Conservation (phyloP, 2,888 invertebrate species). For the Colostygia pectinataria region DNA sequence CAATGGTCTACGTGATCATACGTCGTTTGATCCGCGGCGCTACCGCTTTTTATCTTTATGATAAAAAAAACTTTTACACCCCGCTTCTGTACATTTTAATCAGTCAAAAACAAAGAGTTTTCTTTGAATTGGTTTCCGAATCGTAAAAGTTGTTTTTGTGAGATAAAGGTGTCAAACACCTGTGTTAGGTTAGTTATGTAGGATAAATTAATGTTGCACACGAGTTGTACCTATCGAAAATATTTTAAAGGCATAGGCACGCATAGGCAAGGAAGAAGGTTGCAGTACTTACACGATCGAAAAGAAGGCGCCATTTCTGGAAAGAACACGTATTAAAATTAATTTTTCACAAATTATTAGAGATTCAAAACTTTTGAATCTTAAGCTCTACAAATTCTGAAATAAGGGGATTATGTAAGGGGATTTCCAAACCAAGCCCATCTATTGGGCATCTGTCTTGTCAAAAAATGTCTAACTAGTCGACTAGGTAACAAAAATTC, state of each 20-base stretch:
- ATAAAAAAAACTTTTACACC: constrained; percentile 66
- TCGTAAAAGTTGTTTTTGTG: constrained; percentile 65
- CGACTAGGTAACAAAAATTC: too few relatives aligned
- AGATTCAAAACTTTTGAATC: too few relatives aligned
- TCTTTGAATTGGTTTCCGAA: constrained; percentile 70
- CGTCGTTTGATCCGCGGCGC: constrained; percentile 67
- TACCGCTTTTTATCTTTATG: constrained; percentile 69
- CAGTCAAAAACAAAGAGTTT: constrained; percentile 57
- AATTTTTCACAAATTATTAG: too few relatives aligned
- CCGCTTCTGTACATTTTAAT: constrained; percentile 80
- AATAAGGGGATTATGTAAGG: too few relatives aligned
- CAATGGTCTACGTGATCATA: constrained; percentile 73
- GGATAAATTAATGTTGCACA: too few relatives aligned
- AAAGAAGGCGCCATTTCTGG: constrained; percentile 95
- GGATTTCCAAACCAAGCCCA: too few relatives aligned
- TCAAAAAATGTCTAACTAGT: too few relatives aligned
- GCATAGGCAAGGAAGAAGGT: too few relatives aligned
- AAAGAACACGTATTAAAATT: constrained; percentile 53
- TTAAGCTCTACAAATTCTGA: too few relatives aligned
- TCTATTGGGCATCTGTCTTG: constrained; percentile 3
- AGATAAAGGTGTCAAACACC: constrained; percentile 47
- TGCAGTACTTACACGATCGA: constrained; percentile 91
- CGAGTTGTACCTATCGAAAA: too few relatives aligned
- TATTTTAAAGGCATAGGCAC: neutral
- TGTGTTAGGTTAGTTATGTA: constrained; percentile 24